Evolutionary conservation across 2,113 vertebrate genomes (phyloP), one percentile per base, ranked within the genome.

Genomic region (Pterocles orientalis): DNA sequence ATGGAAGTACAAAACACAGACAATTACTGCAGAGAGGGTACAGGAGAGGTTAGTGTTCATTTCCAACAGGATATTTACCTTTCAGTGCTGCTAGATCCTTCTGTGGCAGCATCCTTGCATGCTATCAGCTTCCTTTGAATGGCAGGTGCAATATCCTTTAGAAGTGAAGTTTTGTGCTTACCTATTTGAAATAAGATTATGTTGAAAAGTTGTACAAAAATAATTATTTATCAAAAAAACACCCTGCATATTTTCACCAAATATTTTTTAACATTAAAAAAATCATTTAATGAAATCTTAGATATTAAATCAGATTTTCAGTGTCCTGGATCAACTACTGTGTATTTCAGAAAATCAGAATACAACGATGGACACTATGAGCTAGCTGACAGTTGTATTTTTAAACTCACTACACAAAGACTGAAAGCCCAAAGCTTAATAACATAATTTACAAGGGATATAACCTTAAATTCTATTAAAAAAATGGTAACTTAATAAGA

Each of bases 121-220:
- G 76, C 93, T 47, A 97, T 82, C 41, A 99, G 96, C 65, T 97
- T 99, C 82, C 90, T 97, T 43, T 98, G 98, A 89, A 99, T 88
- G 3, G 95, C 97, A 41, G 97, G 51, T 62, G 97, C 98, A 24
- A 98, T 96, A 21, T 97, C 97, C 94, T 98, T 99, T 39, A 98
- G 58, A 45, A 96, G 95, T 0, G 93, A 94, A 79, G 58, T 33
- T 69, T 94, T 98, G 53, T 97, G 97, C 83, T 97, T 98, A 61
- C 97, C 99, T 90, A 43, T 96, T 98, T 85, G 26, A 88, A 92
- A 94, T 25, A 80, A 47, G 28, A 58, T 69, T 39, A 80, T n/a
- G n/a, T 51, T 87, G 65, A 87, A 61, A 65, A 45, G n/a, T 11
- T 83, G 50, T 19, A 78, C 69, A 84, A 82, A 91, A 90, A 70